These are phyloP conservation scores for Falco naumanni DNA, from an alignment of 2,797 vertebrate genomes.

Conservation along the genomic window DNA sequence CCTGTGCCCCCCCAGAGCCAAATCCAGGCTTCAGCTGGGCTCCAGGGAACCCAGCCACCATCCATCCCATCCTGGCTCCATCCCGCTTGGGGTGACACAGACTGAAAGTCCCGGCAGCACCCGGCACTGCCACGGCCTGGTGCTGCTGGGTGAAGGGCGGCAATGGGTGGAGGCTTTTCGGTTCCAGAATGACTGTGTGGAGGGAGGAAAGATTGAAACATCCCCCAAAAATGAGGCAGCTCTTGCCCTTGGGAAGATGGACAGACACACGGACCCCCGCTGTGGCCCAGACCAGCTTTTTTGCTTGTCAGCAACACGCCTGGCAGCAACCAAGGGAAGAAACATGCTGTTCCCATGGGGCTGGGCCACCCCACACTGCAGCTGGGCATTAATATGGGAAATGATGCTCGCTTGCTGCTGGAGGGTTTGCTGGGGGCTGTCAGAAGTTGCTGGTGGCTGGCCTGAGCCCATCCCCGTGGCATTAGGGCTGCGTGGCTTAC, in stretches of 20 bases:
- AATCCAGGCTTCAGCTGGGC: background rate
- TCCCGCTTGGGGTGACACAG: background rate
- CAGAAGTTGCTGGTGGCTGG: background rate
- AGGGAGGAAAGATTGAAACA: background rate
- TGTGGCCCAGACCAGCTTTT: fast-evolving
- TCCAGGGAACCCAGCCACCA: fast-evolving
- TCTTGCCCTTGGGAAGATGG: background rate
- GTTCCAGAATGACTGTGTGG: constrained; percentile 45
- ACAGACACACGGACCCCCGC: fast-evolving
- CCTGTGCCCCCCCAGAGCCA: background rate
- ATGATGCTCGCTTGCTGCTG: background rate
- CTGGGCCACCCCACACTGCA: background rate
- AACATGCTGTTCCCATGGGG: fast-evolving
- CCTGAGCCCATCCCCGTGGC: background rate
- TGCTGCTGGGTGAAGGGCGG: background rate
- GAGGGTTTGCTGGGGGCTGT: background rate
- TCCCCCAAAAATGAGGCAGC: background rate
- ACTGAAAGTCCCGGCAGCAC: constrained; percentile 14
- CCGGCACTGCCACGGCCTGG: background rate
- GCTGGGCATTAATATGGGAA: fast-evolving
- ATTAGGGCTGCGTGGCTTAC: fast-evolving
- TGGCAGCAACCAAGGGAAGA: background rate
- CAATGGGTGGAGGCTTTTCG: background rate
- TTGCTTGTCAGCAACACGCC: fast-evolving
- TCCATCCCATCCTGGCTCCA: background rate